phyloP scores from a whole-genome alignment of 2,797 vertebrate genomes.

The Aeoliscus strigatus region DNA sequence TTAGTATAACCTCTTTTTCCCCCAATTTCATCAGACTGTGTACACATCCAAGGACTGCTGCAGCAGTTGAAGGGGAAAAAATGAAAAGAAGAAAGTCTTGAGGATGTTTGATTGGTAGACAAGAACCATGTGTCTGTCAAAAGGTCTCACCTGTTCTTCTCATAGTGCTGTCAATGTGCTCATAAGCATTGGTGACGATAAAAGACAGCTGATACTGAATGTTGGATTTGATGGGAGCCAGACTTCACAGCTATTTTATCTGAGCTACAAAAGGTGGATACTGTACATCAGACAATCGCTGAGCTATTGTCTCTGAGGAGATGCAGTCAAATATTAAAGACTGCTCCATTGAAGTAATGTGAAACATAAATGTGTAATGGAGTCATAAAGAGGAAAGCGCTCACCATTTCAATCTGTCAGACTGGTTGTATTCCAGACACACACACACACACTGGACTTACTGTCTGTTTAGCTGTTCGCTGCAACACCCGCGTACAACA shows the following conservation, averaged over 20 bases:
- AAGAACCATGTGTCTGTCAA: background rate
- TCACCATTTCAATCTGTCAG: conserved; percentile 36
- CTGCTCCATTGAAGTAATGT: conserved; percentile 5
- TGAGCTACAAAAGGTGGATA: conserved; percentile 11
- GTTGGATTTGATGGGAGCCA: conserved; percentile 15
- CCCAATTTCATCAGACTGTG: too few species aligned
- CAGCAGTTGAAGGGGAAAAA: too few species aligned
- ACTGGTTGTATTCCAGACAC: conserved; percentile 28
- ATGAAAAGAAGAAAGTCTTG: background rate
- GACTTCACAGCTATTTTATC: conserved; percentile 16
- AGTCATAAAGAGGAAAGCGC: conserved; percentile 5
- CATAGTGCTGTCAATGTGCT: background rate
- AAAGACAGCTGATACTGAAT: conserved; percentile 9
- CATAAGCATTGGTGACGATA: conserved; percentile 12
- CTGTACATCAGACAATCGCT: conserved; percentile 19
- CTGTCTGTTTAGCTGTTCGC: background rate
- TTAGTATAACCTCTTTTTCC: too few species aligned
- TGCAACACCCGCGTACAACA: conserved; percentile 4
- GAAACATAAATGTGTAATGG: conserved; percentile 10
- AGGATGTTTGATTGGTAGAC: conserved; percentile 1
- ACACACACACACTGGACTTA: conserved; percentile 27
- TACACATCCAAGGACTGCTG: too few species aligned
- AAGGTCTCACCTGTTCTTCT: background rate
- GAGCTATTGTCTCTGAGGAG: conserved; percentile 12
- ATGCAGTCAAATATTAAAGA: conserved; percentile 11